Evolutionary conservation across 2,888 invertebrate species (phyloP).

Genomic region (Oeneis ivallda): DNA sequence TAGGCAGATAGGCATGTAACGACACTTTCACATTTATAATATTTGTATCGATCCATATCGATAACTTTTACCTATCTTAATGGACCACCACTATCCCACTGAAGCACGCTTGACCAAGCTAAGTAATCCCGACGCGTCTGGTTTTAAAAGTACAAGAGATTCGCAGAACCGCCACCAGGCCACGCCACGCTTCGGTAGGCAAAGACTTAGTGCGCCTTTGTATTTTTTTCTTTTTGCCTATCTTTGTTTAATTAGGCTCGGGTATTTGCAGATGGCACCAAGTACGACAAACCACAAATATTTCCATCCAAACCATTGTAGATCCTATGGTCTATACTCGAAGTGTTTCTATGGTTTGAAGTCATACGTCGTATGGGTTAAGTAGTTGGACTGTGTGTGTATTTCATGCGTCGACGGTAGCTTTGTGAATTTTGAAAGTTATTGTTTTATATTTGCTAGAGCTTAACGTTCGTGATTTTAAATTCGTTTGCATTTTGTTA

Average conservation of each 20-base stretch:
- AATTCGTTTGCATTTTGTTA: constrained; percentile 2
- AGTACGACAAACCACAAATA: constrained; percentile 11
- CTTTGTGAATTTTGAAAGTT: constrained; percentile 27
- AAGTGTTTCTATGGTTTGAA: constrained; percentile 16
- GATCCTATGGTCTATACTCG: not conserved
- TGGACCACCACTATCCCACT: constrained; percentile 34
- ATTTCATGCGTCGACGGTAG: constrained; percentile 38
- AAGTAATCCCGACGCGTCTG: constrained; percentile 59
- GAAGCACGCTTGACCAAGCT: constrained; percentile 59
- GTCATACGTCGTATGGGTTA: not conserved
- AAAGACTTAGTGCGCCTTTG: constrained; percentile 52
- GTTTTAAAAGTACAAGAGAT: constrained; percentile 57
- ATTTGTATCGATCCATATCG: constrained; percentile 37
- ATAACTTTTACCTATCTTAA: constrained; percentile 8
- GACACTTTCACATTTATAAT: not conserved
- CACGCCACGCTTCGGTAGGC: constrained; percentile 54
- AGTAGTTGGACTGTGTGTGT: constrained; percentile 22
- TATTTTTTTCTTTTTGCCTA: constrained; percentile 46
- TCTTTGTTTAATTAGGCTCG: constrained; percentile 49
- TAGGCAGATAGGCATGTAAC: not conserved
- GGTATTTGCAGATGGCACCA: constrained; percentile 38
- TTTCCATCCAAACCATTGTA: constrained; percentile 12
- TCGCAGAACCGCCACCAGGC: constrained; percentile 61
- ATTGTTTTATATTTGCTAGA: constrained; percentile 23
- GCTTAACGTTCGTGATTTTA: constrained; percentile 9